These are phyloP conservation scores for Pao palembangensis DNA, from an alignment of 2,113 vertebrate genomes.

Conservation along the genomic window DNA sequence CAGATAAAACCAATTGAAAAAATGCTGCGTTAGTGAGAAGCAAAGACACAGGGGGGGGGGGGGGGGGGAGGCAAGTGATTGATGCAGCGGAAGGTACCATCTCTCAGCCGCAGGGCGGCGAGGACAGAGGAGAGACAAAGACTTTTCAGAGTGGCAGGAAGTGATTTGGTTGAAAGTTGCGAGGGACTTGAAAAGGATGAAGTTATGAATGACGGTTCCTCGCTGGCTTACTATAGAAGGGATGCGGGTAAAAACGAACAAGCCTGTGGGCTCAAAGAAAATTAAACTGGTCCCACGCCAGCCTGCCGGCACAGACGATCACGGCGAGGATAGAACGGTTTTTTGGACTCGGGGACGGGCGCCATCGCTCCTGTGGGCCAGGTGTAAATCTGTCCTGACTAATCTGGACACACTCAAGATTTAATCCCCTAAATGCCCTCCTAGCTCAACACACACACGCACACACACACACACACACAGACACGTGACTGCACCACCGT, in stretches of 20 bases:
- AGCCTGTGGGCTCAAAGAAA: slow-evolving; percentile 48
- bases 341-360: slow-evolving; percentile 47
- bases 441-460: slow-evolving; percentile 31
- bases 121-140: slow-evolving; percentile 36
- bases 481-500: not conserved
- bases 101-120: slow-evolving; percentile 24
- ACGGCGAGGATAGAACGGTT: slow-evolving; percentile 41
- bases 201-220: slow-evolving; percentile 28
- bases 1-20: not conserved
- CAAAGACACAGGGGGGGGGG: not conserved
- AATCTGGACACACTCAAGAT: slow-evolving; percentile 45
- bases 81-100: slow-evolving; percentile 11
- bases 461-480: not conserved
- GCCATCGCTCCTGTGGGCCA: slow-evolving; percentile 46
- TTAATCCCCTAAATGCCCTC: slow-evolving; percentile 48
- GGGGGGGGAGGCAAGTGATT: slow-evolving; percentile 3
- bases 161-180: slow-evolving; percentile 23
- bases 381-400: slow-evolving; percentile 64
- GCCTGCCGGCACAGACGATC: slow-evolving; percentile 20
- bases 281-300: slow-evolving; percentile 64
- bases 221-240: slow-evolving; percentile 19
- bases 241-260: slow-evolving; percentile 35
- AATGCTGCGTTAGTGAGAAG: not conserved
- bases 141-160: slow-evolving; percentile 27
- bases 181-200: slow-evolving; percentile 25